Evolutionary conservation across 2,797 vertebrate species (phyloP), one percentile per base, ranked within the genome.

Genomic region (Trachurus trachurus): DNA sequence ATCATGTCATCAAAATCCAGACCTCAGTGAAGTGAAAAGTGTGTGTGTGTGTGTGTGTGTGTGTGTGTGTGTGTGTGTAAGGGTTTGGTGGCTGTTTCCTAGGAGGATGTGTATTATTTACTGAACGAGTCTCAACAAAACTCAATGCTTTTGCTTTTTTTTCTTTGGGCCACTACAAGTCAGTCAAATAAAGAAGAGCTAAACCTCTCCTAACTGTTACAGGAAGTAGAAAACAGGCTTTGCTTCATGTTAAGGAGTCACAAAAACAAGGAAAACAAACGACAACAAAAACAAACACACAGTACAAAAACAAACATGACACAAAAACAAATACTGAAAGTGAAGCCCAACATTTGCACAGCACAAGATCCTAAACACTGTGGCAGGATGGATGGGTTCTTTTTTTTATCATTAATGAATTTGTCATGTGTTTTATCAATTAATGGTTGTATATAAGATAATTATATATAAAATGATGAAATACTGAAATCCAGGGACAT

Each of bases 1-100:
- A 66, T 74, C 61, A 37, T 47, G 60, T 63, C 40, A 84, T 83
- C 50, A 62, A 34, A 57, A 47, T 52, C 40, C 10, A 39, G 54
- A 8, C 13, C 50, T 19, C 58, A 40, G 15, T 9, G 45, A 76
- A 44, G 42, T 6, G 11, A 34, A 53, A 22, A 7, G 26, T 26
- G 26, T 26, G 26, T 3, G 50, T 52, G 5, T 12, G 49, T 62
- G 50, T 52, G 5, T 12, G 49, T 62, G 50, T 52, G 5, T 12
- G 26, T 26, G 26, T 26, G 26, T 3, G 26, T 26, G 26, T 26
- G 26, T 3, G 50, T 52, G 5, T 12, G 49, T 62, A 34, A 61
- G 19, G 56, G 15, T 15, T 16, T 70, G 40, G 29, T 50, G 58
- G 58, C 37, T 76, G 45, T 68, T 65, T 39, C 39, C 15, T 40